Evolutionary conservation across 2,113 vertebrate species (phyloP).

Genomic region (Cathartes aura): DNA sequence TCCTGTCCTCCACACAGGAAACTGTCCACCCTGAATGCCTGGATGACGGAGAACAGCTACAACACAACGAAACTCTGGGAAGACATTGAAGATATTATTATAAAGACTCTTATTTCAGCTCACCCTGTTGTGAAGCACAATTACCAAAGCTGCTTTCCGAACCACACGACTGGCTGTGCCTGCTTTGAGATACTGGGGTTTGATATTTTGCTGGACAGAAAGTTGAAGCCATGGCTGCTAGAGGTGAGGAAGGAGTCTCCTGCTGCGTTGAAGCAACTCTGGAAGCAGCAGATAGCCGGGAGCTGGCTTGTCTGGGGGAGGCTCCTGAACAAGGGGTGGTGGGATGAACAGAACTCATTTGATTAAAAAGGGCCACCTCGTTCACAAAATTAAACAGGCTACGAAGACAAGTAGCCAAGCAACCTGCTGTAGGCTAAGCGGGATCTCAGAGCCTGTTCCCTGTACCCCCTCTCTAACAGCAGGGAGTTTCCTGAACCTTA

Average conservation of each 20-base stretch:
- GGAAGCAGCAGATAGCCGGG: background rate
- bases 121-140: constrained; percentile 80
- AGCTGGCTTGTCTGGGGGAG: background rate
- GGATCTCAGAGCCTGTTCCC: background rate
- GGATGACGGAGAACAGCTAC: constrained; percentile 71
- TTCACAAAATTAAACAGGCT: background rate
- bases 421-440: background rate
- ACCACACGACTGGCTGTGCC: constrained; percentile 61
- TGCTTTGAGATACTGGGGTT: constrained; percentile 86
- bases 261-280: background rate
- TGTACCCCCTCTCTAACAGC: background rate
- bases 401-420: background rate
- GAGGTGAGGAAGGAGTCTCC: constrained; percentile 71
- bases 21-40: constrained; percentile 76
- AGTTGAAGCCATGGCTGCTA: constrained; percentile 82
- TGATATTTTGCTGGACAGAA: constrained; percentile 81
- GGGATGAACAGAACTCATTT: background rate
- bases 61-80: constrained; percentile 73
- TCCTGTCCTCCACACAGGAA: constrained; percentile 72
- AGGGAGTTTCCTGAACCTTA: background rate
- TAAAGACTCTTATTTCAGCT: constrained; percentile 82
- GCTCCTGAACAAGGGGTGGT: background rate
- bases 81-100: constrained; percentile 78
- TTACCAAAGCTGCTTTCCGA: constrained; percentile 81
- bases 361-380: background rate